Evolutionary conservation across 2,113 vertebrate genomes (phyloP).

Genomic region (Macaca fascicularis): T2T-MFA8v1.1 NC_088376.1:35366501-35367000

Average conservation of each 20-base stretch:
- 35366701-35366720: neutral
- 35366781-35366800: neutral
- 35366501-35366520: neutral
- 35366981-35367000: neutral
- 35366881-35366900: conserved; percentile 17
- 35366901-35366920: conserved; percentile 12
- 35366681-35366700: neutral
- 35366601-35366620: neutral
- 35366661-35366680: conserved; percentile 24
- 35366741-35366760: neutral
- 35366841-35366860: neutral
- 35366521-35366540: neutral
- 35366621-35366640: neutral
- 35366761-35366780: neutral
- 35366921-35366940: neutral
- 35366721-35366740: neutral
- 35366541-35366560: neutral
- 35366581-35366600: neutral
- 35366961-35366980: neutral
- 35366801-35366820: neutral
- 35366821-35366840: neutral
- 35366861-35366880: neutral
- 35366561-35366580: neutral
- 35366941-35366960: neutral
- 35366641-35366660: neutral